Conservation (phyloP, 1,140 invertebrate genomes). For the Drosophila kanapiae region DNA sequence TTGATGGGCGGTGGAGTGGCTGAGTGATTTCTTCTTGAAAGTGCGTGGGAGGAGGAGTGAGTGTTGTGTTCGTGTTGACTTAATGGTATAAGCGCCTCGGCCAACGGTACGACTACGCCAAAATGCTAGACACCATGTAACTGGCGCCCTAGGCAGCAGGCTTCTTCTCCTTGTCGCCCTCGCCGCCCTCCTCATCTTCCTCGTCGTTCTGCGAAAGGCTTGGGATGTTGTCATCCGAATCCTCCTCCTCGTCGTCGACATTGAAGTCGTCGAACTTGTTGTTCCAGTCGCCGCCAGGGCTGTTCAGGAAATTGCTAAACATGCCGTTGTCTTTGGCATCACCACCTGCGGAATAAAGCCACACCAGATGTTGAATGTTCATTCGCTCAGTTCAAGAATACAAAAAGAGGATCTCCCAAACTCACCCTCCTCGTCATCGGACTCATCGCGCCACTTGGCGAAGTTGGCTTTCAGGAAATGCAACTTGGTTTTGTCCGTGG, state of each 20-base stretch:
- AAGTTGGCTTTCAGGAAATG: slow-evolving; percentile 99
- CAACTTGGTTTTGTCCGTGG: slow-evolving; percentile 94
- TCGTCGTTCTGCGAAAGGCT: slow-evolving; percentile 81
- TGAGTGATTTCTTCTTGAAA: slow-evolving; percentile 21
- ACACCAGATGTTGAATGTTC: neutral
- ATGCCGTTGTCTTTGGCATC: slow-evolving; percentile 65
- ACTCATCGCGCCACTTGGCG: slow-evolving; percentile 98
- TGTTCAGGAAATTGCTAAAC: slow-evolving; percentile 64
- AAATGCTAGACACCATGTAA: slow-evolving; percentile 56
- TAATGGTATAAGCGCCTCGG: slow-evolving; percentile 68
- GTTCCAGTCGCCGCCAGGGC: slow-evolving; percentile 66
- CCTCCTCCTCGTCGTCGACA: slow-evolving; percentile 74
- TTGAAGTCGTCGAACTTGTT: slow-evolving; percentile 81
- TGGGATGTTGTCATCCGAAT: slow-evolving; percentile 81
- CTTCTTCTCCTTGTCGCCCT: slow-evolving; percentile 71
- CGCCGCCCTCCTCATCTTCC: slow-evolving; percentile 71
- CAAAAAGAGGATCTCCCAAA: neutral
- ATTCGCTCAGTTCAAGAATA: neutral
- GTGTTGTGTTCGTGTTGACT: slow-evolving; percentile 57
- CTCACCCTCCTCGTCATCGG: slow-evolving; percentile 87
- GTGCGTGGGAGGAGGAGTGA: slow-evolving; percentile 20
- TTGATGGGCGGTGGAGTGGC: slow-evolving; percentile 23
- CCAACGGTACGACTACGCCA: slow-evolving; percentile 72
- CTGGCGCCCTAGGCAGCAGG: slow-evolving; percentile 53
- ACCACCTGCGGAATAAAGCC: neutral